Evolutionary conservation across 2,797 vertebrate genomes (phyloP).

Genomic region (Liasis olivaceus): DNA sequence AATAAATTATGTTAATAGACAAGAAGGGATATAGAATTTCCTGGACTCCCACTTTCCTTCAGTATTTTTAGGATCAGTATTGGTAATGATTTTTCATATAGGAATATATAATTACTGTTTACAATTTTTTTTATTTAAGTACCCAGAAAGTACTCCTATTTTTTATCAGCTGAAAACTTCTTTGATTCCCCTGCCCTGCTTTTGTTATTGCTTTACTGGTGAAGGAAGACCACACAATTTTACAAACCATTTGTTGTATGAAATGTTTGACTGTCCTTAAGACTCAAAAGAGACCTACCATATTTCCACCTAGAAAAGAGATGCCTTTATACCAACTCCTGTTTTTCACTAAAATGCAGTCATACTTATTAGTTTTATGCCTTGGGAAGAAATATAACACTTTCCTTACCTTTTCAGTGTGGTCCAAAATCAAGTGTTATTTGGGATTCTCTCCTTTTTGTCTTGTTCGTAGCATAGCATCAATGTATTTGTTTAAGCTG

Average conservation of each 20-base stretch:
- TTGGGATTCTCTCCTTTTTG: not conserved
- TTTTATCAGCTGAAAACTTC: not conserved
- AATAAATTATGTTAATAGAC: conserved; percentile 11
- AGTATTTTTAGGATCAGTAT: not conserved
- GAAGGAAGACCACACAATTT: not conserved
- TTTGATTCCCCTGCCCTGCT: not conserved
- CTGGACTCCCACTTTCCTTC: not conserved
- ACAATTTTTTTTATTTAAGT: not conserved
- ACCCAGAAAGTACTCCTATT: not conserved
- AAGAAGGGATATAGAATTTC: not conserved
- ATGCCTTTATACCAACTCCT: not conserved
- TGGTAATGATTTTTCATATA: not conserved
- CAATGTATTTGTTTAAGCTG: not conserved
- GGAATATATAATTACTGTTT: not conserved
- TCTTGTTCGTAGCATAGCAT: not conserved
- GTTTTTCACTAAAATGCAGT: not conserved
- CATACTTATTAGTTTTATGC: not conserved
- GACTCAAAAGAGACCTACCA: not conserved
- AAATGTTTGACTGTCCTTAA: not conserved
- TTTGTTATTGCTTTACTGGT: not conserved
- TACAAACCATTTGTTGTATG: not conserved
- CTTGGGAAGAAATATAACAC: not conserved
- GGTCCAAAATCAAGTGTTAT: not conserved
- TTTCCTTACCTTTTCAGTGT: not conserved
- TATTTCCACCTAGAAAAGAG: not conserved